phyloP scores from a whole-genome alignment of 2,113 vertebrate genomes.

The Brachyhypopomus gauderio region DNA sequence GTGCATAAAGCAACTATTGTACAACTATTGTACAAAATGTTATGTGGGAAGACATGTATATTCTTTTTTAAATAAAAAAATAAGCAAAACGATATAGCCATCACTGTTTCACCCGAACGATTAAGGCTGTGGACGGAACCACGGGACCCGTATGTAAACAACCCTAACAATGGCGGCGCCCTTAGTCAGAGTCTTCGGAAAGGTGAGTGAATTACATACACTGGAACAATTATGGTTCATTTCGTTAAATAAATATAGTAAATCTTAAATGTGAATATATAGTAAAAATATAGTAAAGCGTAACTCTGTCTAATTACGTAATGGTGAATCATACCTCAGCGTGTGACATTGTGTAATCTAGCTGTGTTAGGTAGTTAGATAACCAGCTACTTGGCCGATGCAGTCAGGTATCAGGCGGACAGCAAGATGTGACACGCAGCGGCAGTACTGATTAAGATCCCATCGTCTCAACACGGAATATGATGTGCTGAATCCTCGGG shows the following conservation, averaged over 20 bases:
- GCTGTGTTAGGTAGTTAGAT: too few relatives aligned
- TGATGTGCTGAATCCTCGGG: too few relatives aligned
- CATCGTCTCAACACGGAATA: too few relatives aligned
- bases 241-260: not conserved
- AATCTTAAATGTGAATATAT: too few relatives aligned
- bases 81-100: too few relatives aligned
- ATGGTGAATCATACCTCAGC: not conserved
- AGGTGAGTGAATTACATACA: conserved; percentile 62
- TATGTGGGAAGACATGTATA: not conserved
- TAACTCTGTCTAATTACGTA: not conserved
- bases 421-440: too few relatives aligned
- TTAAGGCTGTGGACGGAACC: conserved; percentile 8
- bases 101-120: not conserved
- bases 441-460: too few relatives aligned
- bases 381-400: too few relatives aligned
- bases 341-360: not conserved
- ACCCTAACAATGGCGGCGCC: conserved; percentile 64
- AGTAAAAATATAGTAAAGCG: not conserved
- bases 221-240: not conserved
- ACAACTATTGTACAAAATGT: not conserved
- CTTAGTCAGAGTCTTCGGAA: conserved; percentile 59
- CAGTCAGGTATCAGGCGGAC: too few relatives aligned
- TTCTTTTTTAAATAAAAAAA: not conserved
- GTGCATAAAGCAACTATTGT: too few relatives aligned
- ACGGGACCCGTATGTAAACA: conserved; percentile 44